phyloP scores from a whole-genome alignment of 2,888 invertebrate species.

The Eutolmus rufibarbis region DNA sequence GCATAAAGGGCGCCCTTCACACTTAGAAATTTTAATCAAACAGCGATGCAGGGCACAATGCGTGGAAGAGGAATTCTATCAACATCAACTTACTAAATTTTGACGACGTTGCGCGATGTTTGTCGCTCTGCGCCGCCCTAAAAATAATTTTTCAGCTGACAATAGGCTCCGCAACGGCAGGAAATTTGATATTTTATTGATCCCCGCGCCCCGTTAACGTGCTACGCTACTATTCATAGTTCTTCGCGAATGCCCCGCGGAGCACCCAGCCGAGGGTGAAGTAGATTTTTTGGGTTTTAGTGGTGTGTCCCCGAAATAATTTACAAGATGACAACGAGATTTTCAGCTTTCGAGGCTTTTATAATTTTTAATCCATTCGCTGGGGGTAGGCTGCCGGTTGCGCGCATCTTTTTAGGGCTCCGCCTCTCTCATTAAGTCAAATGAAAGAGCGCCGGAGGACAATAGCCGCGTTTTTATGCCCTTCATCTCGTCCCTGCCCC shows the following conservation, averaged over 20 bases:
- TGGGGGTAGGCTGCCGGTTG: background rate
- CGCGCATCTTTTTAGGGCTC: background rate
- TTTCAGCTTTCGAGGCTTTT: background rate
- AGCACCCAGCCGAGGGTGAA: background rate
- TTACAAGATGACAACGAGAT: background rate
- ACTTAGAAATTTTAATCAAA: background rate
- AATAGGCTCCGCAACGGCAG: background rate
- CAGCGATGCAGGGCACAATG: background rate
- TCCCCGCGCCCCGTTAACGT: background rate
- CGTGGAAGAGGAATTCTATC: background rate
- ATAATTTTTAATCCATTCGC: background rate
- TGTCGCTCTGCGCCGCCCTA: background rate
- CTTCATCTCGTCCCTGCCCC: background rate
- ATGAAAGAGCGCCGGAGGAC: background rate
- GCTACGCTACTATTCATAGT: background rate
- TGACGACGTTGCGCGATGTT: background rate
- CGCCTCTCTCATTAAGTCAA: background rate
- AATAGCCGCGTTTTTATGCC: background rate
- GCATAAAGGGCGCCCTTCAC: background rate
- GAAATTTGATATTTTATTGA: background rate
- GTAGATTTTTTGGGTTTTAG: background rate
- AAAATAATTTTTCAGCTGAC: background rate
- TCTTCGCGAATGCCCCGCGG: background rate
- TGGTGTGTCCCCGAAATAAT: background rate
- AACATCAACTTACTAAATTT: background rate